Evolutionary conservation across 2,113 vertebrate species (phyloP).

Genomic region (Dipodomys ordii): DNA sequence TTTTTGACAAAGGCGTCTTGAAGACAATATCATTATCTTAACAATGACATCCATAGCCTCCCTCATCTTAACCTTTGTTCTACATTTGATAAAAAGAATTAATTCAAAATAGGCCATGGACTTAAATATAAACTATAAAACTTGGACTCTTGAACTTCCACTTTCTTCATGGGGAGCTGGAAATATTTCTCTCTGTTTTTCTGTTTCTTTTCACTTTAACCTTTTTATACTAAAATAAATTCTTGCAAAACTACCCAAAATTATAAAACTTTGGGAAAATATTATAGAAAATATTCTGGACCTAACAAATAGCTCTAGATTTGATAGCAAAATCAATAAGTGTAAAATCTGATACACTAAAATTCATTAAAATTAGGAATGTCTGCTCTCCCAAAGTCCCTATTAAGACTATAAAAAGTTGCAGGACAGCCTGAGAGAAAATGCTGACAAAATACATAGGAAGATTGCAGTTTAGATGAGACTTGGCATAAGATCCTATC

Average conservation of each 20-base stretch:
- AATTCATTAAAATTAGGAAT: background rate
- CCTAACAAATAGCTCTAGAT: background rate
- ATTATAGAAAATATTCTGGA: background rate
- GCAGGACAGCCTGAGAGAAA: background rate
- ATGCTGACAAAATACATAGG: background rate
- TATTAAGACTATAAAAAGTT: background rate
- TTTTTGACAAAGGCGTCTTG: no score
- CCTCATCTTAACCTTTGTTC: background rate
- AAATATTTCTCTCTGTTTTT: no score
- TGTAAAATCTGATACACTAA: background rate
- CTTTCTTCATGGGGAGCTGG: no score
- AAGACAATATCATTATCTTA: no score
- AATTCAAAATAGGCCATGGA: background rate
- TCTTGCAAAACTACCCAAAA: background rate
- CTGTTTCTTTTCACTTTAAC: no score
- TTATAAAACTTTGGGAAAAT: background rate
- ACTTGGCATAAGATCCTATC: no score
- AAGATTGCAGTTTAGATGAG: no score
- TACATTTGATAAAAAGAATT: background rate
- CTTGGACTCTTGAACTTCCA: no score
- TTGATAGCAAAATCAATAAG: background rate
- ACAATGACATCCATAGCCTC: background rate
- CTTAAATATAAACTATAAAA: background rate
- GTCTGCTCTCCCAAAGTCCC: background rate
- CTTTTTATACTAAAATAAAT: no score